Evolutionary conservation across 2,113 vertebrate genomes (phyloP).

Genomic region (Rhinoptilus africanus): DNA sequence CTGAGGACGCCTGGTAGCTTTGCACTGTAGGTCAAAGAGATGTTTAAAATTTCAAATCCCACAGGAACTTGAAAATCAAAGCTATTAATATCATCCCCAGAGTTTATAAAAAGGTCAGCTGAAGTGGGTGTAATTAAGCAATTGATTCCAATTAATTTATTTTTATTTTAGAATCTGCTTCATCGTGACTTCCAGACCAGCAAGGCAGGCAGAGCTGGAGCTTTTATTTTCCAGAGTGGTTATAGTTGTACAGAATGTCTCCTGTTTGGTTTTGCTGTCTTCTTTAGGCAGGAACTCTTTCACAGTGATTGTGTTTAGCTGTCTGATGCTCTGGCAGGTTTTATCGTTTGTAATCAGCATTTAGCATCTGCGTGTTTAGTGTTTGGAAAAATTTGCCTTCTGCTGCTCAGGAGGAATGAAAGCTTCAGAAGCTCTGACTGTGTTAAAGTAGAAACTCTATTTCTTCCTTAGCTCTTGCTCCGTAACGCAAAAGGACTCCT

Average conservation of each 20-base stretch:
- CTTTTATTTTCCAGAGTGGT: background rate
- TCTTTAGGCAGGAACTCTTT: background rate
- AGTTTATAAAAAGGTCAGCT: conserved; percentile 7
- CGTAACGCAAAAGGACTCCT: background rate
- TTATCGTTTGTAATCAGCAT: background rate
- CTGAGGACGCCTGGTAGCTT: background rate
- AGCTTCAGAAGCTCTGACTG: background rate
- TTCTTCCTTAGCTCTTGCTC: background rate
- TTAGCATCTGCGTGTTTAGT: background rate
- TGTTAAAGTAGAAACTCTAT: background rate
- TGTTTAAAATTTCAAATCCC: background rate
- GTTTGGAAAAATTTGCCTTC: background rate
- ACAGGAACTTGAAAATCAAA: background rate
- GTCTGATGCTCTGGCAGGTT: background rate
- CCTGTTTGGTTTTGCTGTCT: background rate
- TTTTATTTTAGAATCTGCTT: conserved; percentile 13
- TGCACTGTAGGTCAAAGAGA: background rate
- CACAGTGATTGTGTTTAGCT: background rate
- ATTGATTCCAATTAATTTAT: conserved; percentile 42
- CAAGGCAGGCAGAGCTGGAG: background rate
- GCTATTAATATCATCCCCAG: background rate
- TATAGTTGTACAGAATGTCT: background rate
- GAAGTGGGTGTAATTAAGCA: conserved; percentile 39
- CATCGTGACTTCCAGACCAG: background rate
- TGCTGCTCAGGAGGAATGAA: background rate